These are phyloP conservation scores for Piezodorus guildinii DNA, from an alignment of 1,140 invertebrate genomes.

Conservation along the genomic window DNA sequence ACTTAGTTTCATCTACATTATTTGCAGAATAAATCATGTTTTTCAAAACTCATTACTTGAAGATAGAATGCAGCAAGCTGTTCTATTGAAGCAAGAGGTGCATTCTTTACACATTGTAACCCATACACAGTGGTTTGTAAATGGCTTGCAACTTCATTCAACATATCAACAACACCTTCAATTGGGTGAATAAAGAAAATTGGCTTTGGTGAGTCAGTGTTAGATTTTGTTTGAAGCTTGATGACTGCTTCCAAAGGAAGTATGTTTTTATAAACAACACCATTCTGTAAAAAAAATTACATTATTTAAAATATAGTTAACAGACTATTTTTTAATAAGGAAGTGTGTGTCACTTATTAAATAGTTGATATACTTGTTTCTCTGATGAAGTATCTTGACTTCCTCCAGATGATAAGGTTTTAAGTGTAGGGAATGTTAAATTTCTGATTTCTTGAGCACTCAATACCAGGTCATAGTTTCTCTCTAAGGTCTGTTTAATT, in stretches of 20 bases:
- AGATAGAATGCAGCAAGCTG: constrained; percentile 71
- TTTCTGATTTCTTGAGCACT: constrained; percentile 78
- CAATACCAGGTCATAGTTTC: constrained; percentile 78
- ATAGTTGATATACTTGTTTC: too few species aligned
- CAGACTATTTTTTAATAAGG: too few species aligned
- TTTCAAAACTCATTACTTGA: constrained; percentile 33
- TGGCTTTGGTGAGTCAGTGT: constrained; percentile 36
- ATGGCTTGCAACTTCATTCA: constrained; percentile 53
- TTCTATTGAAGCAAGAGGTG: constrained; percentile 62
- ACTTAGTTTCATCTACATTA: too few species aligned
- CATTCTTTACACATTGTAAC: constrained; percentile 69
- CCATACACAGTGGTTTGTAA: constrained; percentile 66
- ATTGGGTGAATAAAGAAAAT: constrained; percentile 84
- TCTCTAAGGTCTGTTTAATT: constrained; percentile 90
- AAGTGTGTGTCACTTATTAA: too few species aligned
- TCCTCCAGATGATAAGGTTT: neutral
- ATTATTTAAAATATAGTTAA: too few species aligned
- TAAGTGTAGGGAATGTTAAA: constrained; percentile 61
- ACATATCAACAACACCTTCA: constrained; percentile 66
- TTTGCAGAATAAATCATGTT: too few species aligned
- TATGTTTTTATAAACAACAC: neutral
- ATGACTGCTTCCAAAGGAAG: neutral
- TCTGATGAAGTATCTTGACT: neutral
- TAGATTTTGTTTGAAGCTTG: neutral
- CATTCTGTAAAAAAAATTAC: neutral